Evolutionary conservation across 2,113 vertebrate genomes (phyloP).

Genomic region (Siphamia tubifer): DNA sequence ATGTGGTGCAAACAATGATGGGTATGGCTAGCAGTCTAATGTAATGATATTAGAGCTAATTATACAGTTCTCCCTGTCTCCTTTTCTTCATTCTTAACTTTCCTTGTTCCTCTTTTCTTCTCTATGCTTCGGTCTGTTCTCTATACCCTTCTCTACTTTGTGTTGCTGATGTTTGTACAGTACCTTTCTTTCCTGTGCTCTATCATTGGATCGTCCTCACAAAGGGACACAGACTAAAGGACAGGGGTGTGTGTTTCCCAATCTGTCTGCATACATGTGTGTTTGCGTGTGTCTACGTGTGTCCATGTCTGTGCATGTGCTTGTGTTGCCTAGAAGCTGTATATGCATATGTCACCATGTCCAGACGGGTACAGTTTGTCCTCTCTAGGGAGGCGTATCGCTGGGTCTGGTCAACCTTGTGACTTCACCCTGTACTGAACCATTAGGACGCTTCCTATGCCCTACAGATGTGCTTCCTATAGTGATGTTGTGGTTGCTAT

Average conservation of each 20-base stretch:
- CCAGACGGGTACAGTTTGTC: constrained; percentile 38
- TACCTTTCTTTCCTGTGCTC: background rate
- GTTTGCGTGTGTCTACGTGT: background rate
- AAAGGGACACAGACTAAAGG: constrained; percentile 22
- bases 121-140: constrained; percentile 1
- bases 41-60: background rate
- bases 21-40: background rate
- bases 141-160: background rate
- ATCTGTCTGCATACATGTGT: background rate
- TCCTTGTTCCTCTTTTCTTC: background rate
- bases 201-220: constrained; percentile 32
- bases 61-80: background rate
- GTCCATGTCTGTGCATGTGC: background rate
- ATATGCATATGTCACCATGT: constrained; percentile 26
- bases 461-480: constrained; percentile 41
- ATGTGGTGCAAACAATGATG: background rate
- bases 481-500: constrained; percentile 19
- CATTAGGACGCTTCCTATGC: constrained; percentile 15
- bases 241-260: background rate
- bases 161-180: constrained; percentile 5
- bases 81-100: background rate
- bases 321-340: background rate
- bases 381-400: constrained; percentile 25
- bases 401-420: constrained; percentile 32
- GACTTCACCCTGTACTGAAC: constrained; percentile 35